Evolutionary conservation across 2,797 vertebrate species (phyloP).

Genomic region (Ispidina lecontei): DNA sequence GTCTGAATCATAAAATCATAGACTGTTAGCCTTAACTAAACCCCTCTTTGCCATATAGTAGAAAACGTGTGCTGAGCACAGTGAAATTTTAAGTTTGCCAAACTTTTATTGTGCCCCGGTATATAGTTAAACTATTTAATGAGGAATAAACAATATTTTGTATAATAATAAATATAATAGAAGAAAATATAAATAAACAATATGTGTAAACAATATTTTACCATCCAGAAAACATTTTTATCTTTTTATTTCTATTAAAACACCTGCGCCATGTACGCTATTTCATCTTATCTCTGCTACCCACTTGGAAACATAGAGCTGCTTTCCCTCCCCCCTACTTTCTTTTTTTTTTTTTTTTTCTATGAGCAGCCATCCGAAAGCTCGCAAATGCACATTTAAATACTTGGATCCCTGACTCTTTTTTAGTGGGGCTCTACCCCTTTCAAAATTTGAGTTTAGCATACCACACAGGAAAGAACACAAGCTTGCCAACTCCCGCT

Average conservation of each 20-base stretch:
- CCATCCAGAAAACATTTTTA: background rate
- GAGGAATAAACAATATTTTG: background rate
- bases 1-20: background rate
- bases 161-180: no score
- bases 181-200: no score
- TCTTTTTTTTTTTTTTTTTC: background rate
- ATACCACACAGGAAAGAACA: constrained; percentile 83
- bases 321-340: background rate
- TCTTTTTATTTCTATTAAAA: constrained; percentile 48
- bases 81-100: constrained; percentile 33
- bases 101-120: background rate
- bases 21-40: constrained; percentile 11
- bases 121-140: background rate
- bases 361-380: constrained; percentile 54
- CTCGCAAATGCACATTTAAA: constrained; percentile 69
- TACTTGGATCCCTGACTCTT: constrained; percentile 69
- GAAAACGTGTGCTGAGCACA: constrained; percentile 23
- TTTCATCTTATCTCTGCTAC: constrained; percentile 50
- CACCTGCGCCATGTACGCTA: constrained; percentile 37
- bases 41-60: background rate
- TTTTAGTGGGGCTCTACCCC: constrained; percentile 73
- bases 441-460: constrained; percentile 85
- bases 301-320: constrained; percentile 32
- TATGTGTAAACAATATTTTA: background rate
- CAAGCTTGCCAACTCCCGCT: constrained; percentile 85